Conservation (phyloP, 1,140 invertebrate genomes). For the Euwallacea similis region DNA sequence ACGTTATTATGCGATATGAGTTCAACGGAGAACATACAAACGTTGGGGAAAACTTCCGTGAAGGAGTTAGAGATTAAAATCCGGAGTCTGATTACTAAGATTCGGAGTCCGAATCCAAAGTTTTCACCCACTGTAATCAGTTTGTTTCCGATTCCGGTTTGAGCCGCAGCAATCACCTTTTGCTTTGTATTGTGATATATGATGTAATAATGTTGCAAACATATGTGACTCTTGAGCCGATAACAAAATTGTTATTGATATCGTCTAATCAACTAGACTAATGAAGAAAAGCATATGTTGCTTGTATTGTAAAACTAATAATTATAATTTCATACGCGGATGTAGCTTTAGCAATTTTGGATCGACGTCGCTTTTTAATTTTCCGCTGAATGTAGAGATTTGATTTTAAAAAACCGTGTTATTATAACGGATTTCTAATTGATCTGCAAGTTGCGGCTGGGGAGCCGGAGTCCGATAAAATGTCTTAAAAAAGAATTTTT, state of each 20-base stretch:
- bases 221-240: slow-evolving; percentile 52
- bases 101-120: neutral
- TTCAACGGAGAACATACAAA: no score
- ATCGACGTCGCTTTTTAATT: neutral
- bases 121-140: slow-evolving; percentile 20
- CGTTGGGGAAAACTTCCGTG: no score
- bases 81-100: no score
- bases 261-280: slow-evolving; percentile 50
- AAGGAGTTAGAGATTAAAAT: no score
- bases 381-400: no score
- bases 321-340: slow-evolving; percentile 37
- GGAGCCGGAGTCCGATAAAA: no score
- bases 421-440: no score
- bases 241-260: slow-evolving; percentile 54
- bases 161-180: slow-evolving; percentile 52
- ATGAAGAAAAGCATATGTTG: slow-evolving; percentile 52
- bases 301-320: slow-evolving; percentile 42
- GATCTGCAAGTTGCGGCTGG: no score
- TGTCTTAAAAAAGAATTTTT: no score
- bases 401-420: no score
- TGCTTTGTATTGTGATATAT: slow-evolving; percentile 53
- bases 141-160: slow-evolving; percentile 41
- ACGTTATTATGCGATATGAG: no score
- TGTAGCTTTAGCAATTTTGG: slow-evolving; percentile 6
- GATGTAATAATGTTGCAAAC: slow-evolving; percentile 54